Evolutionary conservation across 1,140 invertebrate species (phyloP), one percentile per base, ranked within the genome.

Genomic region (Leucophenga varia): DNA sequence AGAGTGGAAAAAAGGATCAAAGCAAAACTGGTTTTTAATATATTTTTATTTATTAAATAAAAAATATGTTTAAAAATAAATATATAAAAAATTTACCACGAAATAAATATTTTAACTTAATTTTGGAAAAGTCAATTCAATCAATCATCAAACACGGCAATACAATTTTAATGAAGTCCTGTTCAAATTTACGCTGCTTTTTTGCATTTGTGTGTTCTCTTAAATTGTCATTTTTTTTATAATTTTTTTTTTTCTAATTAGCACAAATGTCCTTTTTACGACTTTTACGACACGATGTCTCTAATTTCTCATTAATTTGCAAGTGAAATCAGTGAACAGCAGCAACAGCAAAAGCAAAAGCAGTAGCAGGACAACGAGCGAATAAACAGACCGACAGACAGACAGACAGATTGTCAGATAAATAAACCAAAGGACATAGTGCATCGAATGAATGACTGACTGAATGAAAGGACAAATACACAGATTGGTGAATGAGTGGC

Each of bases 271-370:
- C 54, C 65, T 60, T 70, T 70, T 70, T 65, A 70, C 59, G 61
- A 70, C 56, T 46, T 55, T 54, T 51, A 61, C 49, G 50, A 58
- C 32, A 34, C 64, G 65, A 64, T 67, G 64, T 68, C 64, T 67
- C 64, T 68, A 67, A 67, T 67, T 70, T 70, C 61, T 67, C 65
- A 70, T 70, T 70, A 70, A 70, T 70, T 70, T 70, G 65, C 65
- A 70, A 70, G 67, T 69, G 54, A 70, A 70, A 70, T 70, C 65
- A 70, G 67, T 65, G 65, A 65, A 57, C 63, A 67, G n/a, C 42
- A 44, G 50, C 36, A 37, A 25, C 5, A n/a, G n/a, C n/a, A n/a
- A n/a, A n/a, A n/a, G n/a, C n/a, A n/a, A n/a, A n/a, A n/a, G n/a
- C n/a, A n/a, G n/a, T n/a, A n/a, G n/a, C n/a, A n/a, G 49, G 59